These are phyloP conservation scores for Clamator glandarius DNA, from an alignment of 2,797 vertebrate genomes.

Conservation along the genomic window DNA sequence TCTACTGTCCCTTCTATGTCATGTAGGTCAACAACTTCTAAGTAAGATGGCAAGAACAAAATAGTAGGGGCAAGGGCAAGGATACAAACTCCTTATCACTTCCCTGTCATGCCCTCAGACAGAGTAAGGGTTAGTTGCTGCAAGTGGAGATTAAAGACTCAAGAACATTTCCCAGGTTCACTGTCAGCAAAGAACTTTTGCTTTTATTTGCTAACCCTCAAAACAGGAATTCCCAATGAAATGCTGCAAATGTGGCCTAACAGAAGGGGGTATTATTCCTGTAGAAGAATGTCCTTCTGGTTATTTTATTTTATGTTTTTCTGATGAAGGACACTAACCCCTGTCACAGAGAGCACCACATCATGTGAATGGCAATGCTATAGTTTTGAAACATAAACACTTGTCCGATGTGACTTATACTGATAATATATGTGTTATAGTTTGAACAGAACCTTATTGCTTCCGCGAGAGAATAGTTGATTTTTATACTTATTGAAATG, in stretches of 20 bases:
- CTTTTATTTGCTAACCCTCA: background rate
- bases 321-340: background rate
- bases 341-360: background rate
- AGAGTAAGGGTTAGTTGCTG: background rate
- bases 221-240: too few species aligned
- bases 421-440: fast-evolving
- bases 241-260: too few species aligned
- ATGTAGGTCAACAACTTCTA: background rate
- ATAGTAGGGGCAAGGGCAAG: background rate
- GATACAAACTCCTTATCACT: background rate
- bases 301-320: too few species aligned
- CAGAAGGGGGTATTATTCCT: too few species aligned
- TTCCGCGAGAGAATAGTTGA: background rate
- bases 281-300: too few species aligned
- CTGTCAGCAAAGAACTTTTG: background rate
- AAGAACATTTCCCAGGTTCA: background rate
- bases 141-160: background rate
- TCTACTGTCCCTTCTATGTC: background rate
- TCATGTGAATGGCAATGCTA: background rate
- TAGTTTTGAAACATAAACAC: background rate
- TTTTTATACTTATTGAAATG: background rate
- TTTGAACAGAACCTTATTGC: background rate
- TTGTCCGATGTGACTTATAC: background rate
- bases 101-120: background rate
- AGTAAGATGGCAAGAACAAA: background rate